phyloP scores from a whole-genome alignment of 2,797 vertebrate species.

The Gadopsis bispinosus region DNA sequence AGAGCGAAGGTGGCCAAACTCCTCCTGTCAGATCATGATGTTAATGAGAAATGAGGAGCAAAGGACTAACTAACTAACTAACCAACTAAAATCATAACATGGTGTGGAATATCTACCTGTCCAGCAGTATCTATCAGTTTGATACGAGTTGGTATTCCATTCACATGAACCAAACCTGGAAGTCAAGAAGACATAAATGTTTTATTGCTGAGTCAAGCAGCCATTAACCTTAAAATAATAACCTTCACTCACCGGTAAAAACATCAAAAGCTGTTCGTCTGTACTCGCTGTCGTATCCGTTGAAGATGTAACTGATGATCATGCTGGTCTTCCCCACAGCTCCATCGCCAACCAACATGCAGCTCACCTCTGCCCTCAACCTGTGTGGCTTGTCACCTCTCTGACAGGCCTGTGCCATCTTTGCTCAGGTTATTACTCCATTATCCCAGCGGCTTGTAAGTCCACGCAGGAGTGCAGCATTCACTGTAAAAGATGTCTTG shows the following conservation, averaged over 20 bases:
- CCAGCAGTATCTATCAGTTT: constrained; percentile 95
- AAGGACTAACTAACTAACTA: not conserved
- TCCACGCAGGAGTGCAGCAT: constrained; percentile 30
- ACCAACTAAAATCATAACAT: not conserved
- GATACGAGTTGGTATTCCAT: constrained; percentile 90
- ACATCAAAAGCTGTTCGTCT: constrained; percentile 94
- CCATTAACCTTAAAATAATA: not conserved
- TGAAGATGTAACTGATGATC: constrained; percentile 95
- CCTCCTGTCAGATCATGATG: constrained; percentile 84
- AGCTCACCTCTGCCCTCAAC: constrained; percentile 81
- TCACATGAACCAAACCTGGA: constrained; percentile 92
- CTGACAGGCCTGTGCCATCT: constrained; percentile 66
- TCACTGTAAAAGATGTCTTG: constrained; percentile 57
- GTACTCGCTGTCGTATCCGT: constrained; percentile 93
- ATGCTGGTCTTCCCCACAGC: constrained; percentile 96
- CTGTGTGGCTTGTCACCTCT: constrained; percentile 52
- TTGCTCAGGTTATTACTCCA: constrained; percentile 27
- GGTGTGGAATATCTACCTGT: constrained; percentile 86
- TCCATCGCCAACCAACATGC: constrained; percentile 94
- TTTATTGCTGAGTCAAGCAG: not conserved
- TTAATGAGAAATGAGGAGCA: constrained; percentile 10
- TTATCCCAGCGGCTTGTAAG: constrained; percentile 17
- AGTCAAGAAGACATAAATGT: constrained; percentile 6
- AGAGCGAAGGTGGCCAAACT: constrained; percentile 92
- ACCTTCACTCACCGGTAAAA: constrained; percentile 87